phyloP scores from a whole-genome alignment of 1,140 invertebrate genomes.

The Sycophila sp. region DNA sequence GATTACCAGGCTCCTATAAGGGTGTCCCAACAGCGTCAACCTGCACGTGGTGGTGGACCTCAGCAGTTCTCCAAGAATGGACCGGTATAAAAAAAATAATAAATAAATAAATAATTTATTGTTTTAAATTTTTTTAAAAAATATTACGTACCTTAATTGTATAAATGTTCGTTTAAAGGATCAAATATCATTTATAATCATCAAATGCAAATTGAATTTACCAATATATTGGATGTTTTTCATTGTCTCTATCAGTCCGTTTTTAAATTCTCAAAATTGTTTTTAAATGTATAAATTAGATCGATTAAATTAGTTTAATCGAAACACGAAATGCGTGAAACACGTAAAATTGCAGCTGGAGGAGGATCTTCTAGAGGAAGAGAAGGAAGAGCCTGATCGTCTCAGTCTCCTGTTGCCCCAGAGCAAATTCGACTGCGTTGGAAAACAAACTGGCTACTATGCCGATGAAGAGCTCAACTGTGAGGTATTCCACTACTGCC shows the following conservation, averaged over 20 bases:
- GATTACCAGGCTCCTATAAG: slow-evolving; percentile 35
- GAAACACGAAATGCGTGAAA: neutral
- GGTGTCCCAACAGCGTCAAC: slow-evolving; percentile 19
- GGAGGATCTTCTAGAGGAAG: slow-evolving; percentile 76
- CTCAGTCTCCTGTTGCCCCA: slow-evolving; percentile 81
- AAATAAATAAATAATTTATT: too few relatives aligned
- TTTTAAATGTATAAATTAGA: too few relatives aligned
- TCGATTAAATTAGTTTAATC: too few relatives aligned
- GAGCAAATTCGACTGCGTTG: slow-evolving; percentile 84
- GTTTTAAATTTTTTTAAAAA: too few relatives aligned
- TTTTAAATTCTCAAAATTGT: too few relatives aligned
- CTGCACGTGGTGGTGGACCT: slow-evolving; percentile 30
- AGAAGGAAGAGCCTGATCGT: slow-evolving; percentile 87
- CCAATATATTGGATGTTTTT: too few relatives aligned
- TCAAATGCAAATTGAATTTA: too few relatives aligned
- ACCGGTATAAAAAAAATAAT: slow-evolving; percentile 32
- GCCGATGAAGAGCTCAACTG: slow-evolving; percentile 89
- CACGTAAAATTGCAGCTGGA: slow-evolving; percentile 45
- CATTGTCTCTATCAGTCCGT: too few relatives aligned
- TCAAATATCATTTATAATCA: too few relatives aligned
- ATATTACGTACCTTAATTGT: too few relatives aligned
- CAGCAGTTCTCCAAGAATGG: slow-evolving; percentile 39
- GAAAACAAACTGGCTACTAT: slow-evolving; percentile 89
- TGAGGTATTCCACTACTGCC: slow-evolving; percentile 94
- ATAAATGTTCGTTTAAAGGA: too few relatives aligned